Evolutionary conservation across 2,888 invertebrate genomes (phyloP).

Genomic region (Mythimna vitellina): DNA sequence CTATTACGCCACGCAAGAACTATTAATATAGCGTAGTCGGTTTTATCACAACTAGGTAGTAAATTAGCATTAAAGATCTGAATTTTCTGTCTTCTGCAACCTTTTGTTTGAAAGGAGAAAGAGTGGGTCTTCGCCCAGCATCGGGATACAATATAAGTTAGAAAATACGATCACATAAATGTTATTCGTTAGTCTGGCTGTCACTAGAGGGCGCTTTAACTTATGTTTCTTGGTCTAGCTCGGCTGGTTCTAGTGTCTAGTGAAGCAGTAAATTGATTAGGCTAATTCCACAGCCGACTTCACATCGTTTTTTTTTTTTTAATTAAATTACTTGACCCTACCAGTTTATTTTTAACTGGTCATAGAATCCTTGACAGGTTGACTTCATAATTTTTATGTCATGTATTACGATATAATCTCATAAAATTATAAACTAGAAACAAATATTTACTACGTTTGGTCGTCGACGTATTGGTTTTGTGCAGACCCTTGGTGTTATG

Average conservation of each 20-base stretch:
- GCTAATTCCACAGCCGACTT: slow-evolving; percentile 19
- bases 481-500: too few species aligned
- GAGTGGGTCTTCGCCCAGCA: too few species aligned
- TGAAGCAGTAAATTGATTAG: slow-evolving; percentile 21
- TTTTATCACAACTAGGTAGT: background rate
- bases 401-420: too few species aligned
- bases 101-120: too few species aligned
- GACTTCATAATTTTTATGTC: background rate
- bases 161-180: too few species aligned
- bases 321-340: slow-evolving; percentile 9
- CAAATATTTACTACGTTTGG: too few species aligned
- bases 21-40: slow-evolving; percentile 14
- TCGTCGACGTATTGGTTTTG: too few species aligned
- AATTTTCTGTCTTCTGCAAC: too few species aligned
- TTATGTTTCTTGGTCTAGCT: background rate
- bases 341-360: too few species aligned
- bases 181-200: background rate
- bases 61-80: too few species aligned
- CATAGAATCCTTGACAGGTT: background rate
- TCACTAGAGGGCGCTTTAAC: slow-evolving; percentile 11
- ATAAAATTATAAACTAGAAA: too few species aligned
- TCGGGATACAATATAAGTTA: too few species aligned
- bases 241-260: background rate
- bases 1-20: slow-evolving; percentile 23
- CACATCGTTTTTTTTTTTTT: slow-evolving; percentile 14